A percentile compares a stretch with the other conserved stretches of the same genome.
Conservation (phyloP, 2,113 vertebrate genomes). For the Grallaria varia region DNA sequence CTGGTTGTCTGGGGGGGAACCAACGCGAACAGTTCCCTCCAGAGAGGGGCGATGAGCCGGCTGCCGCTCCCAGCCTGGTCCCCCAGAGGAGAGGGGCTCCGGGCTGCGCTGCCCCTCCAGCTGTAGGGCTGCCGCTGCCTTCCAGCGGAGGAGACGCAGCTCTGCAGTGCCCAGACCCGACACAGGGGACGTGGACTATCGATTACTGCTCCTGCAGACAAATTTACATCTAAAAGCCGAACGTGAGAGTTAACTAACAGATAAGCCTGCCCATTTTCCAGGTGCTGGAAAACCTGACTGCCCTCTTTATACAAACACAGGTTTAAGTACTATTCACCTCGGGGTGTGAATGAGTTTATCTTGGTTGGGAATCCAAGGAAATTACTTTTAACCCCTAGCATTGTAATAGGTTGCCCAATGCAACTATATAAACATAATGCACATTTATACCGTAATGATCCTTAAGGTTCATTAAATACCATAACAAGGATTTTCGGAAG, state of each 20-base stretch:
- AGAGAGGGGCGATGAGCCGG: background rate
- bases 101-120: background rate
- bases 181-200: background rate
- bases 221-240: slow-evolving; percentile 53
- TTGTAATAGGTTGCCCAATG: slow-evolving; percentile 8
- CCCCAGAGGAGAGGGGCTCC: background rate
- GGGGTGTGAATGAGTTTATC: slow-evolving; percentile 43
- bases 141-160: background rate
- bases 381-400: slow-evolving; percentile 36
- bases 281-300: slow-evolving; percentile 40
- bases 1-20: background rate
- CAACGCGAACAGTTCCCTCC: accelerated
- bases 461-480: slow-evolving; percentile 33
- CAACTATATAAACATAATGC: slow-evolving; percentile 27
- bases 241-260: slow-evolving; percentile 33
- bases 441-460: slow-evolving; percentile 25
- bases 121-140: background rate
- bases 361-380: slow-evolving; percentile 39
- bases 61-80: background rate
- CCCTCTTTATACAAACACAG: slow-evolving; percentile 58
- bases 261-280: slow-evolving; percentile 63
- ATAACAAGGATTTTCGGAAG: slow-evolving; percentile 17
- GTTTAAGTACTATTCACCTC: slow-evolving; percentile 49
- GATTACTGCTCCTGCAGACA: background rate
- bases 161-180: background rate